These are phyloP conservation scores for Tyto alba DNA, from an alignment of 2,113 vertebrate species.

Conservation along the genomic window DNA sequence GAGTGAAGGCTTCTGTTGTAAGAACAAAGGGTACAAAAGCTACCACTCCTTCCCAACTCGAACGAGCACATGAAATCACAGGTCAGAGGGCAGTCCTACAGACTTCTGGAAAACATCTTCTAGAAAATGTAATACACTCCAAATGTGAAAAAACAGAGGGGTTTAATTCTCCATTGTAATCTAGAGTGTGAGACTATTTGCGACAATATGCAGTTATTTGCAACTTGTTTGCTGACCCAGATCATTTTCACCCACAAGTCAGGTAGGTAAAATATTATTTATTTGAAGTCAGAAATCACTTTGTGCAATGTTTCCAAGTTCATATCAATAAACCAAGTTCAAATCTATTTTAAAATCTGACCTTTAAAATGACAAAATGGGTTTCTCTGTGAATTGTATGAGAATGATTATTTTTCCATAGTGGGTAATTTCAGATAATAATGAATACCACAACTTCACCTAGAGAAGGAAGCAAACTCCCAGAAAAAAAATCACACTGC, in stretches of 20 bases:
- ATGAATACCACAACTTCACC: not conserved
- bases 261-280: not conserved
- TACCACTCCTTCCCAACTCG: not conserved
- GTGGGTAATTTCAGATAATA: not conserved
- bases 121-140: not conserved
- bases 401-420: not conserved
- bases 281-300: not conserved
- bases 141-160: not conserved
- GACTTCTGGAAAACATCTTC: not conserved
- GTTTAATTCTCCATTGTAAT: not conserved
- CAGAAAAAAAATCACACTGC: not conserved
- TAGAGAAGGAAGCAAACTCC: not conserved
- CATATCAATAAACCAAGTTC: not conserved
- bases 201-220: not conserved
- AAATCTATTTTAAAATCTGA: slow-evolving; percentile 7
- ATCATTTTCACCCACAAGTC: not conserved
- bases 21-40: not conserved
- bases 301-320: not conserved
- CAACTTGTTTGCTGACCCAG: not conserved
- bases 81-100: not conserved
- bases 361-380: slow-evolving; percentile 10
- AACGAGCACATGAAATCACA: not conserved
- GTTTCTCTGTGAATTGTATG: not conserved
- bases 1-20: not conserved
- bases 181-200: not conserved